phyloP scores from a whole-genome alignment of 2,888 invertebrate genomes.

The Lottia gigantea region DNA sequence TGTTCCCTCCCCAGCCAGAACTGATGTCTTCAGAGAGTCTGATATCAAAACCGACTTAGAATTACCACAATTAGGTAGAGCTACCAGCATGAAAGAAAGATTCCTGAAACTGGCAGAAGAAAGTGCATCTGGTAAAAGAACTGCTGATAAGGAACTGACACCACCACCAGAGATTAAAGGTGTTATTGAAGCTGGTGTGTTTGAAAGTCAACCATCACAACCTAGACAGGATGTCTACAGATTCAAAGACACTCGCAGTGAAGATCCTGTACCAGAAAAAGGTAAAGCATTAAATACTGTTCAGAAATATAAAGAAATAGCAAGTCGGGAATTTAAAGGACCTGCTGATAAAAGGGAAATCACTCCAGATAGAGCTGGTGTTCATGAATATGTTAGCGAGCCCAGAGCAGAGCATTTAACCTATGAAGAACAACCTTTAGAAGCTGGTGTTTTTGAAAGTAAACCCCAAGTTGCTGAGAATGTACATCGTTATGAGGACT shows the following conservation, averaged over 20 bases:
- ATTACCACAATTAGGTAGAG: neutral
- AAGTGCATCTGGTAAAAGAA: neutral
- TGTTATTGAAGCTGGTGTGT: conserved; percentile 38
- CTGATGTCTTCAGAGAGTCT: conserved; percentile 70
- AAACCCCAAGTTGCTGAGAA: conserved; percentile 43
- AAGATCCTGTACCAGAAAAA: conserved; percentile 51
- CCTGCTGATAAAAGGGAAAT: conserved; percentile 41
- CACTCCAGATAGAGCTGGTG: conserved; percentile 51
- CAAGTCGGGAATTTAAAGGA: conserved; percentile 23
- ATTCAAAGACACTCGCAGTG: conserved; percentile 31
- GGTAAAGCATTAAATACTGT: conserved; percentile 52
- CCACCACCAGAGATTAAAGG: conserved; percentile 48
- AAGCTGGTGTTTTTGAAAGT: conserved; percentile 54
- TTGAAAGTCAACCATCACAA: conserved; percentile 46
- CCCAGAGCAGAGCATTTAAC: conserved; percentile 44
- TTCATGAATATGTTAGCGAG: conserved; percentile 57
- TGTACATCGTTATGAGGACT: conserved; percentile 45
- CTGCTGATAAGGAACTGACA: conserved; percentile 43
- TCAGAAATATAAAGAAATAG: conserved; percentile 53
- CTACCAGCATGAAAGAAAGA: neutral
- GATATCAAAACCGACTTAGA: conserved; percentile 43
- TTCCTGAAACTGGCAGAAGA: neutral
- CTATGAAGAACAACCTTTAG: conserved; percentile 44
- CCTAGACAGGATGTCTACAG: conserved; percentile 42
- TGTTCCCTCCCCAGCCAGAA: conserved; percentile 39